Conservation (phyloP, 2,797 vertebrate species). For the Knipowitschia caucasica region DNA sequence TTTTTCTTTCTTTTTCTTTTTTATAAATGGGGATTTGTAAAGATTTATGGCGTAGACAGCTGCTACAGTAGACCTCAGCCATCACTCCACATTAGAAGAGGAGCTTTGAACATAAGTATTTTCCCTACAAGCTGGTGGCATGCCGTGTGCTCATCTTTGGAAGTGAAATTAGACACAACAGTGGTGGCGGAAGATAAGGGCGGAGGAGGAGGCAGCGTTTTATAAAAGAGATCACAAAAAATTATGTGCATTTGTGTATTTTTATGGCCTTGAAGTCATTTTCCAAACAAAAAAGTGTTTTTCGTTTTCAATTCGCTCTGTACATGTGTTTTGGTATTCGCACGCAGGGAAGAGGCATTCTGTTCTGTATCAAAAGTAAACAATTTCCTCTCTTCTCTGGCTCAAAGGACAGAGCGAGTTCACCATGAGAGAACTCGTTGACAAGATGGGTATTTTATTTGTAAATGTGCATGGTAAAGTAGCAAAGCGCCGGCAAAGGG, state of each 20-base stretch:
- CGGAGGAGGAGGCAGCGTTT: conserved; percentile 50
- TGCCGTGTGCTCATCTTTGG: conserved; percentile 74
- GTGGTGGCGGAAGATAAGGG: conserved; percentile 65
- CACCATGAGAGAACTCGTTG: background rate
- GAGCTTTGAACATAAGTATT: conserved; percentile 80
- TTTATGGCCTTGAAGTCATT: conserved; percentile 64
- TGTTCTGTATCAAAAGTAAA: conserved; percentile 31
- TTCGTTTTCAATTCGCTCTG: conserved; percentile 18
- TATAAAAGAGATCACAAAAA: conserved; percentile 66
- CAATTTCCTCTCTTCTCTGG: conserved; percentile 18
- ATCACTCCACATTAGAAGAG: conserved; percentile 76
- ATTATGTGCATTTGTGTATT: conserved; percentile 47
- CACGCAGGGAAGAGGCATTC: conserved; percentile 21
- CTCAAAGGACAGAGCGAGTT: conserved; percentile 10
- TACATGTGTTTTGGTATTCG: conserved; percentile 27
- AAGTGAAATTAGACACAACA: conserved; percentile 78
- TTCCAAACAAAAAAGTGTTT: conserved; percentile 45
- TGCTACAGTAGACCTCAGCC: conserved; percentile 66
- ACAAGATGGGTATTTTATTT: conserved; percentile 37
- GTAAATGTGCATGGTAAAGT: conserved; percentile 79
- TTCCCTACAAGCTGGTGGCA: conserved; percentile 75
- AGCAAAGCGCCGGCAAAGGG: conserved; percentile 79
- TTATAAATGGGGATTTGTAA: conserved; percentile 70
- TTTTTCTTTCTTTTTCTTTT: conserved; percentile 37
- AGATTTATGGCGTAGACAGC: conserved; percentile 82